Conservation (phyloP, 2,113 vertebrate species). For the Plestiodon gilberti region DNA sequence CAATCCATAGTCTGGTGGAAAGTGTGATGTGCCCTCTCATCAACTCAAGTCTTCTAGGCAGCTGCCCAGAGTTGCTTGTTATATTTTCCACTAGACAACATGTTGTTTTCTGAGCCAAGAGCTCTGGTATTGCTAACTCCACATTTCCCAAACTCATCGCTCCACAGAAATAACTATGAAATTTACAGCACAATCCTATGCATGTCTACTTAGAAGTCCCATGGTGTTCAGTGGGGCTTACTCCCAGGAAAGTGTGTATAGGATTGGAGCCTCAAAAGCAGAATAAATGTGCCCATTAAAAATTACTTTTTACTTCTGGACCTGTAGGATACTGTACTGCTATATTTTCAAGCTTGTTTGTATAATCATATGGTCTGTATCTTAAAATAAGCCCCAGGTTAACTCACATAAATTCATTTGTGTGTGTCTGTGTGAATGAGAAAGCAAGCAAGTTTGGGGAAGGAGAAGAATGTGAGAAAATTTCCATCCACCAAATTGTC, state of each 20-base stretch:
- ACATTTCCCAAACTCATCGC: neutral
- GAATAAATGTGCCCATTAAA: neutral
- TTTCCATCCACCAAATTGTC: neutral
- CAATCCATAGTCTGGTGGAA: neutral
- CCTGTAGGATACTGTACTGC: no score
- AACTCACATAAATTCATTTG: neutral
- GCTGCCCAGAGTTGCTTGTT: neutral
- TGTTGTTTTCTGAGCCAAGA: neutral
- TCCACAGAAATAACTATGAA: neutral
- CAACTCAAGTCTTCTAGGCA: neutral
- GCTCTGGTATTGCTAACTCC: neutral
- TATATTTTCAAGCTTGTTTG: neutral
- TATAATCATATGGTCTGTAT: neutral
- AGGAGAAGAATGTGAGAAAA: no score
- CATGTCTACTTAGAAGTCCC: no score
- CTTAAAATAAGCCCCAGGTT: neutral
- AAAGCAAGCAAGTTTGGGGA: no score
- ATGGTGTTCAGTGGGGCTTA: no score
- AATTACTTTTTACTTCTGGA: neutral
- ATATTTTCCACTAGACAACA: slow-evolving; percentile 18
- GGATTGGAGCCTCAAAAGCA: neutral
- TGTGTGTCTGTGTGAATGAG: no score
- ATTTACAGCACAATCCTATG: no score
- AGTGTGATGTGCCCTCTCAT: neutral
- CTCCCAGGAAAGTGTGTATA: no score